A percentile compares a stretch with the other conserved stretches of the same genome.
Conservation (phyloP, 2,113 vertebrate genomes). For the Manacus vitellinus region DNA sequence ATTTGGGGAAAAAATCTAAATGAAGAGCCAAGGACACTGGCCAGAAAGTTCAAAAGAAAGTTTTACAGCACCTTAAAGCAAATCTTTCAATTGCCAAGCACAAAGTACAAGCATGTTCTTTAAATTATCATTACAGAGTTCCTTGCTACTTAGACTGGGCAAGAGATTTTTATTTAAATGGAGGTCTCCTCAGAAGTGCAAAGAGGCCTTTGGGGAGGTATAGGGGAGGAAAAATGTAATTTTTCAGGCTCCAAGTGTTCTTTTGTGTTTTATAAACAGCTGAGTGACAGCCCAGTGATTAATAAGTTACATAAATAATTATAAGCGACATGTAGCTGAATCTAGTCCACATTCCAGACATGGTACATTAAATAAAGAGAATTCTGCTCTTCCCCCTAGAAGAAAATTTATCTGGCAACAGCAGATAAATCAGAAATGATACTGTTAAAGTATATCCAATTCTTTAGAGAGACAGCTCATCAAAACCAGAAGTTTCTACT, state of each 20-base stretch:
- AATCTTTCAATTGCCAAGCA: background rate
- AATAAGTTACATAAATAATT: conserved; percentile 74
- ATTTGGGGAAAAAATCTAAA: background rate
- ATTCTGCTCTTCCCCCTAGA: conserved; percentile 48
- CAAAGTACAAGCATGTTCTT: background rate
- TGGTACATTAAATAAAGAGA: conserved; percentile 72
- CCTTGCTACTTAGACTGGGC: background rate
- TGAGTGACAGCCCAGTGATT: conserved; percentile 63
- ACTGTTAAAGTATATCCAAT: conserved; percentile 15
- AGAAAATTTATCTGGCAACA: conserved; percentile 64
- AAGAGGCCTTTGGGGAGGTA: conserved; percentile 55
- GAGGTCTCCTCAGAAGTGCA: conserved; percentile 44
- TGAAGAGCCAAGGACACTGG: background rate
- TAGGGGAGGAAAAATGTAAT: conserved; percentile 63
- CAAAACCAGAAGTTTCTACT: conserved; percentile 48
- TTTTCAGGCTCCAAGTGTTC: conserved; percentile 69
- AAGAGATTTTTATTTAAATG: conserved; percentile 62
- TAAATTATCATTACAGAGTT: conserved; percentile 24
- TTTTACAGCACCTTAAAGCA: conserved; percentile 4
- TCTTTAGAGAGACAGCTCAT: conserved; percentile 41
- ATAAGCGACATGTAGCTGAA: conserved; percentile 64
- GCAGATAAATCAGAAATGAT: conserved; percentile 66
- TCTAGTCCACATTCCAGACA: conserved; percentile 67
- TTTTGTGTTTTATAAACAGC: conserved; percentile 68
- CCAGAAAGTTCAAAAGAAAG: background rate